Evolutionary conservation across 2,113 vertebrate species (phyloP).

Genomic region (Paraplagusia blochii): DNA sequence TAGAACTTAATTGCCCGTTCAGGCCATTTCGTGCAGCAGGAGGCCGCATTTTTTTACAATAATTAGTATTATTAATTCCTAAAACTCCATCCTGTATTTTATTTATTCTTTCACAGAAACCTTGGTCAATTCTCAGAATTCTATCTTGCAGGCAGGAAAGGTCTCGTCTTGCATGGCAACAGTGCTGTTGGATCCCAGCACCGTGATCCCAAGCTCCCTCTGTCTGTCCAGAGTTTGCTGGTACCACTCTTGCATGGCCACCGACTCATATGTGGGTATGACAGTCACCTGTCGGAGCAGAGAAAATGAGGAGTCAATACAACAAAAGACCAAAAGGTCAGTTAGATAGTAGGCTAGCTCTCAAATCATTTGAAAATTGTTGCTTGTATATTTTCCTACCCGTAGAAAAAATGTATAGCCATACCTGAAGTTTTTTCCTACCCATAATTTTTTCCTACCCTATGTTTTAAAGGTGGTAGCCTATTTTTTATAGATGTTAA

Average conservation of each 20-base stretch:
- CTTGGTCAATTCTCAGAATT: constrained; percentile 77
- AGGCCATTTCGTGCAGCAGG: constrained; percentile 13
- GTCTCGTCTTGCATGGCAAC: constrained; percentile 95
- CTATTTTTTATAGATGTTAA: no score
- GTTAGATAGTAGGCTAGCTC: no score
- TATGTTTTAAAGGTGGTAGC: no score
- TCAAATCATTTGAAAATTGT: no score
- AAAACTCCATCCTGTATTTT: not conserved
- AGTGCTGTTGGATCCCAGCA: constrained; percentile 91
- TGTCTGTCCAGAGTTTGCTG: constrained; percentile 84
- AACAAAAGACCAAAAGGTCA: no score
- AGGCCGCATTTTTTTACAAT: no score
- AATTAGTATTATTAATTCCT: not conserved
- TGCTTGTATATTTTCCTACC: no score
- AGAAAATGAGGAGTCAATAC: not conserved
- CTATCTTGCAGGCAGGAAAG: constrained; percentile 94
- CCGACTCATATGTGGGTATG: constrained; percentile 89
- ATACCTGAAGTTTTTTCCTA: no score
- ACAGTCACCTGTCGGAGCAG: constrained; percentile 80
- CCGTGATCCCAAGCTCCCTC: constrained; percentile 81
- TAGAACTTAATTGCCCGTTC: constrained; percentile 2
- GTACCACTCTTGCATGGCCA: constrained; percentile 88
- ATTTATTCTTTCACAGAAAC: not conserved
- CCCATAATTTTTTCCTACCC: no score
- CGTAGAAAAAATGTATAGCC: no score